Evolutionary conservation across 2,888 invertebrate species (phyloP).

Genomic region (Ephialtes manifestator): DNA sequence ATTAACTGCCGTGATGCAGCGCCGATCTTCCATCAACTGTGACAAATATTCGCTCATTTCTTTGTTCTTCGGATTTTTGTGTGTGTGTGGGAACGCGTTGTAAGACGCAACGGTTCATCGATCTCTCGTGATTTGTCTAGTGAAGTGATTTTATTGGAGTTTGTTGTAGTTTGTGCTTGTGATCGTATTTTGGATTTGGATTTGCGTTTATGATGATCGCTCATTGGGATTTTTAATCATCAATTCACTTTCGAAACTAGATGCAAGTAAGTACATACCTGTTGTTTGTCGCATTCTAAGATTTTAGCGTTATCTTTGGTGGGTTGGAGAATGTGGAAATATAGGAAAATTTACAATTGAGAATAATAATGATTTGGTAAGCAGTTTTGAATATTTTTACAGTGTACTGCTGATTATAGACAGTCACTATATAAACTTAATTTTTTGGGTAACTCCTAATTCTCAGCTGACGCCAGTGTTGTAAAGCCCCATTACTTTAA

Average conservation of each 20-base stretch:
- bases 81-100: not conserved
- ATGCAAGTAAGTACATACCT: not conserved
- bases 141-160: not conserved
- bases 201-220: not conserved
- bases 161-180: not conserved
- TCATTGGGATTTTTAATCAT: conserved; percentile 17
- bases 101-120: not conserved
- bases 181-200: not conserved
- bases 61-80: conserved; percentile 4
- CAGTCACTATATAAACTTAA: too few species aligned
- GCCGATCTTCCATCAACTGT: not conserved
- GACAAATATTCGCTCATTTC: not conserved
- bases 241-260: not conserved
- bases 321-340: too few species aligned
- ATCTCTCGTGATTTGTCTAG: not conserved
- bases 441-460: too few species aligned
- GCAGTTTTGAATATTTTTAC: too few species aligned
- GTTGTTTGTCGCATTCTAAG: not conserved
- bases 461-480: too few species aligned
- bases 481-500: too few species aligned
- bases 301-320: not conserved
- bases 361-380: too few species aligned
- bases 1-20: not conserved
- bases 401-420: too few species aligned
- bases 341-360: too few species aligned